A percentile compares a stretch with the other conserved stretches of the same genome.
These are phyloP conservation scores for Hylia prasina DNA, from an alignment of 2,113 vertebrate genomes.

Conservation along the genomic window DNA sequence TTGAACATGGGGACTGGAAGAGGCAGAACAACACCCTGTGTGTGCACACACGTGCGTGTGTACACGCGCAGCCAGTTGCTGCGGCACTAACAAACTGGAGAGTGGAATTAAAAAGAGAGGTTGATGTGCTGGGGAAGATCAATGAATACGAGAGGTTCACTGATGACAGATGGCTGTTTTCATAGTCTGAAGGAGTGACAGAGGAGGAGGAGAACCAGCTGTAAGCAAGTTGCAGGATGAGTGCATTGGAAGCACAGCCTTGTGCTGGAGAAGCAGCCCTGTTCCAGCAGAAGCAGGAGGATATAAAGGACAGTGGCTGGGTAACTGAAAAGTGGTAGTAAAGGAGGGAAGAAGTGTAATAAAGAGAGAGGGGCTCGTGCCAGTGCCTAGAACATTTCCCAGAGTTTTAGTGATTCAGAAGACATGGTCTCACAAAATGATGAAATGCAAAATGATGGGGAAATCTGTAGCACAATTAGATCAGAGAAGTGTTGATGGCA, in stretches of 20 bases:
- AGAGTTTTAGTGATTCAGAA: slow-evolving; percentile 32
- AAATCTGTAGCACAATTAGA: slow-evolving; percentile 12
- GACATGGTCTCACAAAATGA: background rate
- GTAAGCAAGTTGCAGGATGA: slow-evolving; percentile 52
- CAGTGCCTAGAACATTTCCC: background rate
- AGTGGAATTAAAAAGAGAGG: slow-evolving; percentile 3
- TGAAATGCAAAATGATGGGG: background rate
- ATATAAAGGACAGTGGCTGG: background rate
- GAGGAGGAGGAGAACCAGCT: slow-evolving; percentile 67
- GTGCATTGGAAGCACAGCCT: slow-evolving; percentile 20
- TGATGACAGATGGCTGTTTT: slow-evolving; percentile 63
- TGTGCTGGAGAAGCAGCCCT: background rate
- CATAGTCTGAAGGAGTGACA: slow-evolving; percentile 55
- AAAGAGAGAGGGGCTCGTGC: background rate
- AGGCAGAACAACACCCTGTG: background rate
- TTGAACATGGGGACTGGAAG: background rate
- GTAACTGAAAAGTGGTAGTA: slow-evolving; percentile 23
- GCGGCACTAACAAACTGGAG: background rate
- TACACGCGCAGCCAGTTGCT: background rate
- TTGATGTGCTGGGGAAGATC: slow-evolving; percentile 52
- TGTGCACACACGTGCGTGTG: accelerated
- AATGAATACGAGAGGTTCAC: slow-evolving; percentile 56
- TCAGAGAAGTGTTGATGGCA: slow-evolving; percentile 15
- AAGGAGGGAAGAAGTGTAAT: slow-evolving; percentile 26
- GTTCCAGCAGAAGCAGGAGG: slow-evolving; percentile 28